phyloP scores from a whole-genome alignment of 2,797 vertebrate genomes.

The Acridotheres tristis region DNA sequence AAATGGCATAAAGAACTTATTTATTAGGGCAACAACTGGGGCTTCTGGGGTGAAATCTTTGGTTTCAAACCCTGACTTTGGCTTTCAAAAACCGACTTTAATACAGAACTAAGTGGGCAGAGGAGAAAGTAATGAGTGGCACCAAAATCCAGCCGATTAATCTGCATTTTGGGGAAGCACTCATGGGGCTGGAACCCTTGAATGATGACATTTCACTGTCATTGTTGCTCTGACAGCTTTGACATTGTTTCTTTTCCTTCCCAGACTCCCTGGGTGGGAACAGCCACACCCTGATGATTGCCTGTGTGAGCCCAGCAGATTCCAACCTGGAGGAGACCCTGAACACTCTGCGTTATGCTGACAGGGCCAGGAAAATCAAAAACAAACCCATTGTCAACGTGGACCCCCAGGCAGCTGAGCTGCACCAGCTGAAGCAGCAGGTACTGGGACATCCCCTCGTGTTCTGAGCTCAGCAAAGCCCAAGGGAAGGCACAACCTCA shows the following conservation, averaged over 20 bases:
- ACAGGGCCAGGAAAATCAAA: conserved; percentile 96
- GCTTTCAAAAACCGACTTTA: background rate
- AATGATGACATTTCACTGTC: background rate
- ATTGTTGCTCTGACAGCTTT: background rate
- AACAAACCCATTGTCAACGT: conserved; percentile 93
- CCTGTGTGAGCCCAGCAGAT: conserved; percentile 94
- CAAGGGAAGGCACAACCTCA: background rate
- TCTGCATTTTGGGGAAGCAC: background rate
- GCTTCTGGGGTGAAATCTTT: background rate
- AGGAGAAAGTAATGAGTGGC: background rate
- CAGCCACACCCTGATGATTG: conserved; percentile 96
- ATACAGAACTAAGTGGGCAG: background rate
- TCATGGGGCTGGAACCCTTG: background rate
- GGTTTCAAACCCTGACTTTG: background rate
- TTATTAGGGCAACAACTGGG: background rate
- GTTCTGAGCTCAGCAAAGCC: background rate
- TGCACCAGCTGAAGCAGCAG: conserved; percentile 88
- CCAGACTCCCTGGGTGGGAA: conserved; percentile 95
- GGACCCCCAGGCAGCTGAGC: conserved; percentile 88
- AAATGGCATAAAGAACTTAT: background rate
- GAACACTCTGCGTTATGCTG: conserved; percentile 93
- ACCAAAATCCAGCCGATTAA: background rate
- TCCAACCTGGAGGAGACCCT: conserved; percentile 97
- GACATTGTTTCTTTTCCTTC: background rate
- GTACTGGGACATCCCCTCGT: conserved; percentile 61